These are phyloP conservation scores for Triplophysa dalaica DNA, from an alignment of 2,113 vertebrate species.

Conservation along the genomic window DNA sequence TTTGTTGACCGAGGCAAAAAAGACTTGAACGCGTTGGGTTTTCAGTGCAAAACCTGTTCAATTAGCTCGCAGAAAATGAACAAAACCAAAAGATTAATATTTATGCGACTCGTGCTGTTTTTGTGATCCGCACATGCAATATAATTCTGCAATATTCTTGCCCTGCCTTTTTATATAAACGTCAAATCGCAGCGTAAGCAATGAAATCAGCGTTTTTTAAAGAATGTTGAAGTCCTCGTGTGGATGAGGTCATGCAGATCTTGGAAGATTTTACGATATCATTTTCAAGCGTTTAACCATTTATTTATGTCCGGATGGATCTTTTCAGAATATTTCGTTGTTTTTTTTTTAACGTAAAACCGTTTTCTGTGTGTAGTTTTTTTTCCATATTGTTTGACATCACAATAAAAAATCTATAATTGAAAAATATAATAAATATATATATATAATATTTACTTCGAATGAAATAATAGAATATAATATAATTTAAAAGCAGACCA, in stretches of 20 bases:
- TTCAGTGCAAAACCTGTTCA: background rate
- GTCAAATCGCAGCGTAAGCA: constrained; percentile 18
- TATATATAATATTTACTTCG: background rate
- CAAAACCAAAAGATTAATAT: constrained; percentile 39
- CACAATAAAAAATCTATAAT: background rate
- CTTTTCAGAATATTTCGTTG: background rate
- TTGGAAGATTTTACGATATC: background rate
- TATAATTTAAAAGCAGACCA: background rate
- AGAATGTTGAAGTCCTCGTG: constrained; percentile 7
- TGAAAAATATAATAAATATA: background rate
- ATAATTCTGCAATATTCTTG: constrained; percentile 73
- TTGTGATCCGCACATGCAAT: constrained; percentile 78
- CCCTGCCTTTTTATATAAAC: constrained; percentile 63
- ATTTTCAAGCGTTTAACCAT: background rate
- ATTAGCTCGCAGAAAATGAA: constrained; percentile 17
- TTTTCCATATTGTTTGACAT: background rate
- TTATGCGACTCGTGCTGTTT: constrained; percentile 56
- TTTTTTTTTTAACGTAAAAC: constrained; percentile 4
- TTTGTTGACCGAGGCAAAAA: constrained; percentile 57
- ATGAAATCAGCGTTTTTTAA: constrained; percentile 15
- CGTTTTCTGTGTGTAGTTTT: background rate
- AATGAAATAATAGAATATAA: background rate
- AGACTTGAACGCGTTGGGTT: constrained; percentile 34
- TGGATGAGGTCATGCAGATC: background rate
- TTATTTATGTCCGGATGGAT: background rate